Evolutionary conservation across 1,140 invertebrate genomes (phyloP).

Genomic region (Gonioctena quinquepunctata): DNA sequence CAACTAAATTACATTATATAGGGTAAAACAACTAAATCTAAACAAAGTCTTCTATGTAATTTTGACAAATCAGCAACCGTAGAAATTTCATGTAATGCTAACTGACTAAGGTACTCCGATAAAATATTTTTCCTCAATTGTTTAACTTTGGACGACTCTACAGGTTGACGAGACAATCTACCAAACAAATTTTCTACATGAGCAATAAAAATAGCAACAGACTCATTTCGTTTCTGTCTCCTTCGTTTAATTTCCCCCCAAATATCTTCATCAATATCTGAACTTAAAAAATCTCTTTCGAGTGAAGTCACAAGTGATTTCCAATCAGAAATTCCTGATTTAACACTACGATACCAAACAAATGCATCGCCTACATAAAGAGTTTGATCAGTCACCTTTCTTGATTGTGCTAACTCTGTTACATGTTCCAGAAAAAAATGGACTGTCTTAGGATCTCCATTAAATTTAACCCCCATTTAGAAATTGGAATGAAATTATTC

Average conservation of each 20-base stretch:
- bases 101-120: conserved; percentile 29
- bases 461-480: conserved; percentile 33
- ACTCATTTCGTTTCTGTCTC: conserved; percentile 43
- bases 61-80: background rate
- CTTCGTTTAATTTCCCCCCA: conserved; percentile 43
- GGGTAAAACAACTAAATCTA: too few species aligned
- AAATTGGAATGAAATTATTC: conserved; percentile 4
- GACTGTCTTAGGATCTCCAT: conserved; percentile 20
- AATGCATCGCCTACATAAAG: conserved; percentile 38
- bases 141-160: conserved; percentile 39
- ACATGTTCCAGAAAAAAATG: conserved; percentile 43
- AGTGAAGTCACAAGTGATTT: background rate
- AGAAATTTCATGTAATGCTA: conserved; percentile 5
- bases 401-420: conserved; percentile 35
- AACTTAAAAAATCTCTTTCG: conserved; percentile 26
- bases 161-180: conserved; percentile 31
- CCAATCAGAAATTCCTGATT: conserved; percentile 20
- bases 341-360: conserved; percentile 41
- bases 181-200: conserved; percentile 48
- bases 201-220: conserved; percentile 39
- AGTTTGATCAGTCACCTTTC: conserved; percentile 33
- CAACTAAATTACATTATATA: too few species aligned
- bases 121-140: conserved; percentile 42
- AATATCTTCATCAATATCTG: conserved; percentile 42
- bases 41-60: conserved; percentile 1